These are phyloP conservation scores for Encarsia formosa DNA, from an alignment of 2,888 invertebrate species.

Conservation along the genomic window DNA sequence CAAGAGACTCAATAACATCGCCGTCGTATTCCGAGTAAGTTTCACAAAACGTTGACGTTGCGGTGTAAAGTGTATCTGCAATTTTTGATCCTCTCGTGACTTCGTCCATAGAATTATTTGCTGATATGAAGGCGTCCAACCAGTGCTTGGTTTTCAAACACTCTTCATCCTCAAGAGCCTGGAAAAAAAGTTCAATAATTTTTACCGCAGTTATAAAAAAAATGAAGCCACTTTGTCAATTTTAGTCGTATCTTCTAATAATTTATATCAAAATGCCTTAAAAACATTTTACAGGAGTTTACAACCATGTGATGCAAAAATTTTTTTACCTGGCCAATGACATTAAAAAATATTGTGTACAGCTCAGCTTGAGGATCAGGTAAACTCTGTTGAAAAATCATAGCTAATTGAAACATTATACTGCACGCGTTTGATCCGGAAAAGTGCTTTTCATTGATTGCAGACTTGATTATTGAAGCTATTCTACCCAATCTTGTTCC, in stretches of 20 bases:
- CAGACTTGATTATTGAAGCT: slow-evolving; percentile 33
- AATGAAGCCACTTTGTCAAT: neutral
- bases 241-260: too few species aligned
- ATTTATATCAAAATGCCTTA: too few species aligned
- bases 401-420: slow-evolving; percentile 47
- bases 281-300: too few species aligned
- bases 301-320: neutral
- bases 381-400: slow-evolving; percentile 62
- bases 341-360: slow-evolving; percentile 69
- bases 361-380: slow-evolving; percentile 73
- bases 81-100: slow-evolving; percentile 14
- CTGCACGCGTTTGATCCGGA: slow-evolving; percentile 2
- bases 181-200: neutral
- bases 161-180: slow-evolving; percentile 5
- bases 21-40: slow-evolving; percentile 7
- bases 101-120: slow-evolving; percentile 3
- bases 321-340: slow-evolving; percentile 48
- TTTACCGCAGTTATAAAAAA: neutral
- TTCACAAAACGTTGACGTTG: slow-evolving; percentile 14
- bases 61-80: slow-evolving; percentile 12
- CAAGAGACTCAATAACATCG: slow-evolving; percentile 9
- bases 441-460: slow-evolving; percentile 21
- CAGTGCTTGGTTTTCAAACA: slow-evolving; percentile 7
- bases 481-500: slow-evolving; percentile 62
- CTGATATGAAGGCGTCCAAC: slow-evolving; percentile 16